Base-by-base conservation (phyloP, 2,113 vertebrate genomes). In the Rallus limicola region DNA sequence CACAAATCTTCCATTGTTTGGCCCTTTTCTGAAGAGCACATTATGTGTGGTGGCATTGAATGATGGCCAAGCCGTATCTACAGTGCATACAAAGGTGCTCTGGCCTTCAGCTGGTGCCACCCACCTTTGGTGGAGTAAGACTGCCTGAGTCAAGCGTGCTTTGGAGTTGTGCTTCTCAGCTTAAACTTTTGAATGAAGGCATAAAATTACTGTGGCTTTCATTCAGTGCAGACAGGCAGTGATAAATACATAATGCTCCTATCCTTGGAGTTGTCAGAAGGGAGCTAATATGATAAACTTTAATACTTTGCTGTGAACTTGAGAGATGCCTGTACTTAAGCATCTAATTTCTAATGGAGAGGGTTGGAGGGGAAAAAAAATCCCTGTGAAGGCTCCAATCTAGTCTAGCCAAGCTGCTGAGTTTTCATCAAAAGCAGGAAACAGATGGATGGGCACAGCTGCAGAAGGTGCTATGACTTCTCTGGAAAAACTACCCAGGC, bases 401-500 rank as follows among this genome's bases (percentile, higher is more conserved):
- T 40, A 89, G 44, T 60, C 65, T 74, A 28, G 24, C 59, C 77
- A 92, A 75, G 80, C 76, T 88, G 90, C 90, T 46, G 80, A 64
- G 69, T 86, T 90, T 90, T 71, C 77, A 71, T 84, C 53, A 82
- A 78, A 89, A 82, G 86, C 95, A 93, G 95, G 93, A 95, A 93
- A 81, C 82, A 86, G 88, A 84, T 92, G 86, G 93, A 79, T 0
- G 3, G 74, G 76, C 80, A 68, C 76, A 91, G 88, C 83, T 91
- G 93, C 70, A 76, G 74, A 53, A 95, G 82, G 79, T 88, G 69
- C 82, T 81, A 80, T 3, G 10, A 4, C 25, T 74, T 88, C 82
- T 75, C 19, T 95, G 81, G 76, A 77, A 80, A 58, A 92, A 8
- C 53, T 29, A 5, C 31, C 28, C 62, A 80, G 74, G 79, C 25